A percentile compares a stretch with the other conserved stretches of the same genome.
These are phyloP conservation scores for Pegoplata infirma DNA, from an alignment of 2,888 invertebrate species.

Conservation along the genomic window DNA sequence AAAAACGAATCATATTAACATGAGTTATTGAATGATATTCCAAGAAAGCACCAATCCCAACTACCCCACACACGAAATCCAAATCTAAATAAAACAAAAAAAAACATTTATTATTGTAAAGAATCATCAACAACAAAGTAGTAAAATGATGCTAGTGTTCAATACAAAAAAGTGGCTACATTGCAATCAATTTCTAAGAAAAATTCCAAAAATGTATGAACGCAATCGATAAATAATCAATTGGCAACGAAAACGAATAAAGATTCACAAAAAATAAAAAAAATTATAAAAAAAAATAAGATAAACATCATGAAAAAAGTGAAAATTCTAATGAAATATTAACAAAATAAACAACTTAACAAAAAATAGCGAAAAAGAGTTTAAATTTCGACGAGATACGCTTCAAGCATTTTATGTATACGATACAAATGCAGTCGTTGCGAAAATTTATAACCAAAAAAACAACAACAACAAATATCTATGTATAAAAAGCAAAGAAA, in stretches of 20 bases:
- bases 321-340: constrained; percentile 14
- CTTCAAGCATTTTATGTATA: not conserved
- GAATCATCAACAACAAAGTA: constrained; percentile 33
- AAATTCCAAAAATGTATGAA: constrained; percentile 61
- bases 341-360: constrained; percentile 1
- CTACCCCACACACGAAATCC: constrained; percentile 27
- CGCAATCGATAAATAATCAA: constrained; percentile 56
- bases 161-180: constrained; percentile 57
- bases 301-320: too few relatives aligned
- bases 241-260: constrained; percentile 18
- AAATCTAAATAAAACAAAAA: constrained; percentile 24
- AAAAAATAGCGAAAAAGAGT: not conserved
- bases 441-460: constrained; percentile 8
- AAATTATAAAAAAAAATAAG: constrained; percentile 10
- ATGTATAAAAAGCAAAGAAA: not conserved
- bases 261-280: not conserved
- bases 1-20: constrained; percentile 5
- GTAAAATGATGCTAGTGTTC: constrained; percentile 56
- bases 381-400: not conserved
- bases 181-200: constrained; percentile 58
- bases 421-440: not conserved
- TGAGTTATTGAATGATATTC: constrained; percentile 27
- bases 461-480: too few relatives aligned
- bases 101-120: constrained; percentile 34
- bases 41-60: constrained; percentile 7